phyloP scores from a whole-genome alignment of 2,113 vertebrate genomes.

The Cacatua alba region DNA sequence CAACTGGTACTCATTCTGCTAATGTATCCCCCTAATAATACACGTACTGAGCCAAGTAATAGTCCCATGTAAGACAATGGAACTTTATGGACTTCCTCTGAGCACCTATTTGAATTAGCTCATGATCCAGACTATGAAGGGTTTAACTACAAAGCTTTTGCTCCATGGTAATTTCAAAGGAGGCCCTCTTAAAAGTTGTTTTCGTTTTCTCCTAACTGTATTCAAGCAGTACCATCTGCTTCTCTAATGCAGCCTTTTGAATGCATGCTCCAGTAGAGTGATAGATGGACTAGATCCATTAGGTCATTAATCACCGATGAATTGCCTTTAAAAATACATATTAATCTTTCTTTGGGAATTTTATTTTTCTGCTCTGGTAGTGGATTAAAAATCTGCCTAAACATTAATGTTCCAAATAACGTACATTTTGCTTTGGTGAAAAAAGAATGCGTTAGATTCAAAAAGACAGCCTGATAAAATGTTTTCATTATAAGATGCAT shows the following conservation, averaged over 20 bases:
- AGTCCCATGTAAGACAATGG: neutral
- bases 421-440: slow-evolving; percentile 54
- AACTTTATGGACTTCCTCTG: neutral
- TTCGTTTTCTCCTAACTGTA: neutral
- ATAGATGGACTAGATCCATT: slow-evolving; percentile 6
- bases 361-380: slow-evolving; percentile 58
- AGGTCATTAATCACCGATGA: slow-evolving; percentile 51
- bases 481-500: neutral
- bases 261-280: neutral
- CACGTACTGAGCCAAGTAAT: neutral
- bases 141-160: neutral
- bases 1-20: neutral
- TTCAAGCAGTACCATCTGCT: neutral
- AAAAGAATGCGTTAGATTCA: slow-evolving; percentile 20
- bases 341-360: slow-evolving; percentile 60
- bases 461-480: slow-evolving; percentile 39
- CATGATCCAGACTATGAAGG: neutral
- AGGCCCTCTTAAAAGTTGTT: neutral
- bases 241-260: neutral
- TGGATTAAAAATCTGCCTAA: slow-evolving; percentile 29
- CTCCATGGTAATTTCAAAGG: neutral
- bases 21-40: neutral
- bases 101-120: neutral
- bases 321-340: slow-evolving; percentile 54
- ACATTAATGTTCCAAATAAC: slow-evolving; percentile 68